phyloP scores from a whole-genome alignment of 2,113 vertebrate genomes.

The Lophius piscatorius region DNA sequence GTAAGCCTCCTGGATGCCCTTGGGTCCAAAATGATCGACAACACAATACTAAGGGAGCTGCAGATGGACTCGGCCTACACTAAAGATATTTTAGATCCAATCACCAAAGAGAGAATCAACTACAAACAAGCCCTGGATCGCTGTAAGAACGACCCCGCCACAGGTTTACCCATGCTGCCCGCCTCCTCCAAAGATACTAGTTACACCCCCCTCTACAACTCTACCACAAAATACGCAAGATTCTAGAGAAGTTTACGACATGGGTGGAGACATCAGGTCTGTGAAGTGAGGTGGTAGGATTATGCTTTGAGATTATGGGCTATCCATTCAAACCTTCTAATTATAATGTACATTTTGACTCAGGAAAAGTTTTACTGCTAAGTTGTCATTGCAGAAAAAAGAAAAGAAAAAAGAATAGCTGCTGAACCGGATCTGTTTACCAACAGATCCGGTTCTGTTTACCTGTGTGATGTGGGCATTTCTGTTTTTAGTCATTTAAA shows the following conservation, averaged over 20 bases:
- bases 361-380: constrained; percentile 61
- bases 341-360: constrained; percentile 58
- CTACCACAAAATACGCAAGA: constrained; percentile 46
- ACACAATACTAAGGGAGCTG: constrained; percentile 83
- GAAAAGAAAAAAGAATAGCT: constrained; percentile 47
- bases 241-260: constrained; percentile 70
- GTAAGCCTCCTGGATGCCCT: constrained; percentile 84
- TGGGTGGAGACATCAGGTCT: constrained; percentile 30
- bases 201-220: constrained; percentile 51
- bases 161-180: constrained; percentile 87
- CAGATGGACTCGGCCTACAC: constrained; percentile 84
- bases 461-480: constrained; percentile 62
- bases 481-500: constrained; percentile 61
- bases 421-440: constrained; percentile 73
- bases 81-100: constrained; percentile 89
- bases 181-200: constrained; percentile 70
- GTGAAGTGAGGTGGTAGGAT: constrained; percentile 11
- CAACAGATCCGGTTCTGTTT: constrained; percentile 69
- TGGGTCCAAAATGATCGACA: constrained; percentile 84
- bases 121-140: constrained; percentile 92
- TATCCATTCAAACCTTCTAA: constrained; percentile 23
- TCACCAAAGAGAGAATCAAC: constrained; percentile 89
- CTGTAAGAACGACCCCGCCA: constrained; percentile 83
- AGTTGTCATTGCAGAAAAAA: constrained; percentile 50
- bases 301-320: constrained; percentile 12